Conservation (phyloP, 2,797 vertebrate species). For the Glossophaga mutica region DNA sequence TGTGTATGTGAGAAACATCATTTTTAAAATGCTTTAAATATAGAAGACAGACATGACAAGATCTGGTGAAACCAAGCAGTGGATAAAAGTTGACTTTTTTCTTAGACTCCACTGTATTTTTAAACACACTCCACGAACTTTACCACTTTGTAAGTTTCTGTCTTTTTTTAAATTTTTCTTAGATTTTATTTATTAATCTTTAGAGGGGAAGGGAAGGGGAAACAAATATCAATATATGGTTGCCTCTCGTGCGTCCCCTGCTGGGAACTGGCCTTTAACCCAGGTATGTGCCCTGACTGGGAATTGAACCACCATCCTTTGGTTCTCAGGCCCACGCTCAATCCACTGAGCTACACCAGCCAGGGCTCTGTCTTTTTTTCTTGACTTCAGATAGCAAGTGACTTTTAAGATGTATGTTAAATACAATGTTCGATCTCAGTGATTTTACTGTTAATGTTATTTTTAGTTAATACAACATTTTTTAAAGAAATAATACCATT, state of each 20-base stretch:
- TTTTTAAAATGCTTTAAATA: slow-evolving; percentile 3
- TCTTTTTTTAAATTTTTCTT: too few species aligned
- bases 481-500: background rate
- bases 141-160: background rate
- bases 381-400: background rate
- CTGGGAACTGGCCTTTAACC: too few species aligned
- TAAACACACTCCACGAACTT: background rate
- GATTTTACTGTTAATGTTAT: background rate
- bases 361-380: slow-evolving; percentile 13
- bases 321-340: too few species aligned
- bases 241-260: too few species aligned
- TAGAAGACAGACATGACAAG: background rate
- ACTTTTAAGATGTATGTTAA: background rate
- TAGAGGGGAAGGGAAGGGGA: too few species aligned
- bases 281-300: too few species aligned
- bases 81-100: background rate
- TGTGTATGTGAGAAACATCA: background rate
- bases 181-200: too few species aligned
- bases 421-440: background rate
- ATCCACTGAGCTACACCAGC: too few species aligned
- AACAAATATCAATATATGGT: too few species aligned
- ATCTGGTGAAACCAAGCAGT: background rate
- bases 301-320: too few species aligned
- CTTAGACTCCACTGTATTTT: background rate
- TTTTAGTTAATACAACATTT: background rate